Conservation (phyloP, 1,140 invertebrate species). For the Cecropterus lyciades region DNA sequence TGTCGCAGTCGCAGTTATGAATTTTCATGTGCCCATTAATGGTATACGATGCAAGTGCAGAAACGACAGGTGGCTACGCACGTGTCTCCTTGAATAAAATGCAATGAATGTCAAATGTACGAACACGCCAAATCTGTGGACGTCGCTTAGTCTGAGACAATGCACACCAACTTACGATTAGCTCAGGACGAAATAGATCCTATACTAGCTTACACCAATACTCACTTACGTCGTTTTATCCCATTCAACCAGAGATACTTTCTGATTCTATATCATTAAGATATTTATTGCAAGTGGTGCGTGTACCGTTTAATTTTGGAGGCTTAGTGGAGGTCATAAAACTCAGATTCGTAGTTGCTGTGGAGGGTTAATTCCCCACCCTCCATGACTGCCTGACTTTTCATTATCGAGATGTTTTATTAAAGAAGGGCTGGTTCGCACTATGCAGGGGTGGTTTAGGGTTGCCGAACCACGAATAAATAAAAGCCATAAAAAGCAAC, state of each 20-base stretch:
- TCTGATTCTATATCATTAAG: constrained; percentile 83
- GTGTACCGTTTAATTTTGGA: constrained; percentile 67
- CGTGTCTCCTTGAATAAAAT: constrained; percentile 78
- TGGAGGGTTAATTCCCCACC: constrained; percentile 77
- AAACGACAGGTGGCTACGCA: constrained; percentile 79
- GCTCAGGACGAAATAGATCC: constrained; percentile 44
- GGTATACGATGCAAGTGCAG: constrained; percentile 58
- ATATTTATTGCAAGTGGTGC: constrained; percentile 76
- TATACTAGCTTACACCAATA: constrained; percentile 37
- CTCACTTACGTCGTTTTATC: constrained; percentile 52
- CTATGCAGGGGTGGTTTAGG: constrained; percentile 64
- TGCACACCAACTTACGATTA: constrained; percentile 45
- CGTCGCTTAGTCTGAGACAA: constrained; percentile 37
- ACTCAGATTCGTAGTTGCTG: constrained; percentile 56
- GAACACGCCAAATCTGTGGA: constrained; percentile 49
- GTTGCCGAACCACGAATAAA: constrained; percentile 43
- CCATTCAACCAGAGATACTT: constrained; percentile 64
- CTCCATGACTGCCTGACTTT: constrained; percentile 82
- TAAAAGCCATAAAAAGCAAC: too few species aligned
- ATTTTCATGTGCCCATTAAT: constrained; percentile 45
- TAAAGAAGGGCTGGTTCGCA: constrained; percentile 69
- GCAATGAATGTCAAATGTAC: constrained; percentile 81
- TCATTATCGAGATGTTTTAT: constrained; percentile 85
- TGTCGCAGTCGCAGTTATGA: constrained; percentile 23
- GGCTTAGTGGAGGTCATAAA: constrained; percentile 57